These are phyloP conservation scores for Tholera decimalis DNA, from an alignment of 2,888 invertebrate species.

Conservation along the genomic window DNA sequence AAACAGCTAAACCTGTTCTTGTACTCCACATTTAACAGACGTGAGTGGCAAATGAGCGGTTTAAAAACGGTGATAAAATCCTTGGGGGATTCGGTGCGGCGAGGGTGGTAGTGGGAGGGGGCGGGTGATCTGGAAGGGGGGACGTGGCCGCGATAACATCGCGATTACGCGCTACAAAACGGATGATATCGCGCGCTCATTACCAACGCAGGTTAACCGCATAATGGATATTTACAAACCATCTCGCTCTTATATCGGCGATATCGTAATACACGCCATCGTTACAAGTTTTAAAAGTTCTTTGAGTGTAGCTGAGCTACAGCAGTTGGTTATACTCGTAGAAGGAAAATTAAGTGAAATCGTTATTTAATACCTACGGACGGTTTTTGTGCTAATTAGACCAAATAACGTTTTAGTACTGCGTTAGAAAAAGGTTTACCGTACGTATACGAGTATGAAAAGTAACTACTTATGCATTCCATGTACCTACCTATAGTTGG, in stretches of 20 bases:
- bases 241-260: constrained; percentile 53
- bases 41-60: constrained; percentile 66
- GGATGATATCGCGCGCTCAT: constrained; percentile 84
- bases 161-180: constrained; percentile 90
- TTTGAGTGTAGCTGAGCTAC: background rate
- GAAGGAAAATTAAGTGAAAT: constrained; percentile 6
- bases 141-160: constrained; percentile 72
- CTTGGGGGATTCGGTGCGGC: constrained; percentile 78
- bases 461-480: constrained; percentile 19
- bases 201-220: constrained; percentile 80
- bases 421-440: constrained; percentile 7
- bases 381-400: constrained; percentile 16
- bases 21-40: constrained; percentile 42
- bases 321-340: background rate
- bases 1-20: constrained; percentile 21
- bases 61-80: constrained; percentile 66
- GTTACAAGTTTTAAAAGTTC: constrained; percentile 10
- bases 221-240: constrained; percentile 78
- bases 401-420: constrained; percentile 20
- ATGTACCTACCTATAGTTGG: constrained; percentile 7
- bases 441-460: constrained; percentile 10
- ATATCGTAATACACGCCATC: constrained; percentile 37
- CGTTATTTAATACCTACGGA: background rate
- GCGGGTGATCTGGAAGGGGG: constrained; percentile 57
- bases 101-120: constrained; percentile 64